Evolutionary conservation across 2,888 invertebrate species (phyloP).

Genomic region (Oasisia sp.): DNA sequence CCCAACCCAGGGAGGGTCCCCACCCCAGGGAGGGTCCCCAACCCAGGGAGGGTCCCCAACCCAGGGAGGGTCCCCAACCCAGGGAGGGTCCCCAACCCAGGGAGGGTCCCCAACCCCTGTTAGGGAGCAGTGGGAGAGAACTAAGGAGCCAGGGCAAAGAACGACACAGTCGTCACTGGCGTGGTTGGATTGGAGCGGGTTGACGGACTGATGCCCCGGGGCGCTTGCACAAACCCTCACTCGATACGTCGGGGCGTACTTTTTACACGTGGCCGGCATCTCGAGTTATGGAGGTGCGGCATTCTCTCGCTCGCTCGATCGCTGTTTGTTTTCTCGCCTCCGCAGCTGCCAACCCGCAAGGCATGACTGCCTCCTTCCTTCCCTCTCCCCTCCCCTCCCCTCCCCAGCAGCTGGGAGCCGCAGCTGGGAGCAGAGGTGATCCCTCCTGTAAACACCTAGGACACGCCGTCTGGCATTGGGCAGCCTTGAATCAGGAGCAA

Average conservation of each 20-base stretch:
- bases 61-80: too few relatives aligned
- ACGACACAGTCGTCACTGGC: not conserved
- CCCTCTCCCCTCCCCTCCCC: not conserved
- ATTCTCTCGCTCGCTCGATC: not conserved
- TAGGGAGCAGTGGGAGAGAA: not conserved
- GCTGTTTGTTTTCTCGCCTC: not conserved
- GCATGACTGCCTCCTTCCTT: not conserved
- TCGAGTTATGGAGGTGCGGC: conserved; percentile 6
- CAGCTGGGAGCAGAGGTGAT: too few relatives aligned
- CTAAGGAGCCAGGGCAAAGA: not conserved
- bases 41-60: too few relatives aligned
- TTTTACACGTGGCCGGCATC: not conserved
- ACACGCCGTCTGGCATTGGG: not conserved
- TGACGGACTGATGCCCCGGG: not conserved
- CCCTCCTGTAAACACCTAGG: not conserved
- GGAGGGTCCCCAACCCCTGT: not conserved
- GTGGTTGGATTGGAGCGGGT: not conserved
- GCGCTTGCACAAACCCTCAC: not conserved
- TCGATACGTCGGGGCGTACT: not conserved
- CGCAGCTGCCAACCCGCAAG: not conserved
- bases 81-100: not conserved
- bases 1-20: too few relatives aligned
- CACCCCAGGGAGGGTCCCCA: too few relatives aligned
- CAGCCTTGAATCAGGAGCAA: not conserved
- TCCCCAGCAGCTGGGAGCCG: not conserved